A percentile compares a stretch with the other conserved stretches of the same genome.
These are phyloP conservation scores for Bambusicola thoracicus DNA, from an alignment of 2,113 vertebrate genomes.

Conservation along the genomic window DNA sequence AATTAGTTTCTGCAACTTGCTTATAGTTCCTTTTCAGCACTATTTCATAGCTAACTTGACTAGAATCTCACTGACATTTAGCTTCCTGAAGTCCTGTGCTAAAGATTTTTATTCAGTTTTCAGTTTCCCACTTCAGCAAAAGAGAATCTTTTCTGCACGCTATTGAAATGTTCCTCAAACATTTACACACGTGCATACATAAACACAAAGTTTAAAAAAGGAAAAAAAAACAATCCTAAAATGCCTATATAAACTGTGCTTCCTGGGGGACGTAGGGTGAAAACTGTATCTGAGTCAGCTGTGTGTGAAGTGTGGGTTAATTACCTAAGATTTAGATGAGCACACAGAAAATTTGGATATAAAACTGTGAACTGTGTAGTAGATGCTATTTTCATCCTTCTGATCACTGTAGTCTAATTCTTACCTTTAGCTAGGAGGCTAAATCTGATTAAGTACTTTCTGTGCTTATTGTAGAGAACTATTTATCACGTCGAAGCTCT, in stretches of 20 bases:
- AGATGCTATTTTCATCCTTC: conserved; percentile 25
- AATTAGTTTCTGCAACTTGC: not conserved
- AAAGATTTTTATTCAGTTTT: not conserved
- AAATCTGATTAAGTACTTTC: conserved; percentile 54
- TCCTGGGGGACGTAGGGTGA: not conserved
- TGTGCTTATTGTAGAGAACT: not conserved
- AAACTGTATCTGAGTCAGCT: not conserved
- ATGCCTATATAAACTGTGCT: not conserved
- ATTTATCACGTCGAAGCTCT: not conserved
- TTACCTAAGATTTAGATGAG: not conserved
- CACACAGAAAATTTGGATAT: not conserved
- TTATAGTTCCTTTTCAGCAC: not conserved
- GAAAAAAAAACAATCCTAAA: not conserved
- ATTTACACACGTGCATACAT: not conserved
- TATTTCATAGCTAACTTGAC: not conserved
- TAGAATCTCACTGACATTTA: not conserved
- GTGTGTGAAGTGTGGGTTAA: not conserved
- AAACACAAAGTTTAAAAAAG: not conserved
- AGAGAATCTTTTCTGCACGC: not conserved
- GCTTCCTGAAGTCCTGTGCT: not conserved
- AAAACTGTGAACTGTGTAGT: not conserved
- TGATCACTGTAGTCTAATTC: conserved; percentile 21
- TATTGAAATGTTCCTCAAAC: not conserved
- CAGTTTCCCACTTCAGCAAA: not conserved
- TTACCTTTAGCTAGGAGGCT: conserved; percentile 32